A percentile compares a stretch with the other conserved stretches of the same genome.
Conservation (phyloP, 2,797 vertebrate genomes). For the Glyptemys insculpta region DNA sequence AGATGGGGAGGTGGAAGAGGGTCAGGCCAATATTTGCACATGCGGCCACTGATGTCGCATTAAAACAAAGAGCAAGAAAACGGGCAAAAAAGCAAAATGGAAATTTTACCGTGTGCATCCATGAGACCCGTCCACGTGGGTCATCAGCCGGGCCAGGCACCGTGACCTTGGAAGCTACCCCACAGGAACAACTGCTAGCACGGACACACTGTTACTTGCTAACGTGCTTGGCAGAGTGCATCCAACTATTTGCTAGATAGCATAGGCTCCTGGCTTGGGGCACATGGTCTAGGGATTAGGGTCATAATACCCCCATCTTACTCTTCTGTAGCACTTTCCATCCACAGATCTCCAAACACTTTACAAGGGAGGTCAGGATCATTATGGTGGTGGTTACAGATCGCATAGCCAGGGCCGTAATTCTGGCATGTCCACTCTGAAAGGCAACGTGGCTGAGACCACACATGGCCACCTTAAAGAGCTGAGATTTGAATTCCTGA, state of each 20-base stretch:
- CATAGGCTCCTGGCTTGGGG: not conserved
- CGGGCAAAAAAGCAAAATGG: not conserved
- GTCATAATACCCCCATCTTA: fast-evolving
- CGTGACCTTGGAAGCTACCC: too few species aligned
- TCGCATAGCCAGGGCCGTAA: not conserved
- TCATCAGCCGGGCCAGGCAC: too few species aligned
- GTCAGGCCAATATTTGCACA: not conserved
- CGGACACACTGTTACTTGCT: not conserved
- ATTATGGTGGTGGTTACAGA: not conserved
- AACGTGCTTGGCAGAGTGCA: not conserved
- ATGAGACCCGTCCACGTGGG: too few species aligned
- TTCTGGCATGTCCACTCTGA: not conserved
- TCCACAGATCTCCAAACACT: not conserved
- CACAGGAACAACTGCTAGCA: too few species aligned
- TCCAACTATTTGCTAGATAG: not conserved
- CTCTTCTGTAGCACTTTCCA: not conserved
- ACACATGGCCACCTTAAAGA: not conserved
- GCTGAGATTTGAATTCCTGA: not conserved
- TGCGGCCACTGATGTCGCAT: not conserved
- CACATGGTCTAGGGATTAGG: too few species aligned
- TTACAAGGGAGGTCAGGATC: not conserved
- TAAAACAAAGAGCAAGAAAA: not conserved
- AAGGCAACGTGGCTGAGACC: not conserved
- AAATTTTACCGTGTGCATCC: not conserved
- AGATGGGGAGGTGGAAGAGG: not conserved